Percentiles rank a stretch among this genome's conserved stretches.
These are phyloP conservation scores for Lasius platythorax DNA, from an alignment of 2,888 invertebrate genomes.

Conservation along the genomic window DNA sequence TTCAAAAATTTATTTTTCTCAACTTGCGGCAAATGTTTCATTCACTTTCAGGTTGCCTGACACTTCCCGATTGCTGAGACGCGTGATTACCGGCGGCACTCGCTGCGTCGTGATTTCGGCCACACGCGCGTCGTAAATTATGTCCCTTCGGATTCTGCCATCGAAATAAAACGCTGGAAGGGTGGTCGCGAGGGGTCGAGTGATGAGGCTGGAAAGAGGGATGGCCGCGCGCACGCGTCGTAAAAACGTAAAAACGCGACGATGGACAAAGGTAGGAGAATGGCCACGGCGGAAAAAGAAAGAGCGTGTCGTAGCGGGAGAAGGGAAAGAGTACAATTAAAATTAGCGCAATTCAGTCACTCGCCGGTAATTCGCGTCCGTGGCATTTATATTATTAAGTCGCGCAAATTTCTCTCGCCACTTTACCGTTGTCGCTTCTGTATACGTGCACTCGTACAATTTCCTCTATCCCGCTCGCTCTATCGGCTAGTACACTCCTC, in stretches of 20 bases:
- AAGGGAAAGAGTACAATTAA: slow-evolving; percentile 82
- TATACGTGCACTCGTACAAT: slow-evolving; percentile 12
- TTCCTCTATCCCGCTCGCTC: not conserved
- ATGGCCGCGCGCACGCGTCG: slow-evolving; percentile 17
- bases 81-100: slow-evolving; percentile 57
- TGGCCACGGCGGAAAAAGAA: slow-evolving; percentile 62
- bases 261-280: slow-evolving; percentile 56
- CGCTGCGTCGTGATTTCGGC: slow-evolving; percentile 64
- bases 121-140: slow-evolving; percentile 67
- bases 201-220: slow-evolving; percentile 4
- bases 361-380: slow-evolving; percentile 81
- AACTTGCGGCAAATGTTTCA: slow-evolving; percentile 23
- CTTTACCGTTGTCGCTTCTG: slow-evolving; percentile 28
- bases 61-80: slow-evolving; percentile 43
- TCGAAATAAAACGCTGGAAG: slow-evolving; percentile 57
- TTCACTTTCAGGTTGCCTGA: slow-evolving; percentile 19
- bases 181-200: slow-evolving; percentile 35
- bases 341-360: slow-evolving; percentile 84
- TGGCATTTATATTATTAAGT: slow-evolving; percentile 84
- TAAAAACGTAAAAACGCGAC: slow-evolving; percentile 69
- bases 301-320: slow-evolving; percentile 30
- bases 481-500: slow-evolving; percentile 45
- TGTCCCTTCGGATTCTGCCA: slow-evolving; percentile 67
- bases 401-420: slow-evolving; percentile 80
- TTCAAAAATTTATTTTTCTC: slow-evolving; percentile 37